Evolutionary conservation across 2,797 vertebrate genomes (phyloP), one percentile per base, ranked within the genome.

Genomic region (Euphonia xanthogaster): DNA sequence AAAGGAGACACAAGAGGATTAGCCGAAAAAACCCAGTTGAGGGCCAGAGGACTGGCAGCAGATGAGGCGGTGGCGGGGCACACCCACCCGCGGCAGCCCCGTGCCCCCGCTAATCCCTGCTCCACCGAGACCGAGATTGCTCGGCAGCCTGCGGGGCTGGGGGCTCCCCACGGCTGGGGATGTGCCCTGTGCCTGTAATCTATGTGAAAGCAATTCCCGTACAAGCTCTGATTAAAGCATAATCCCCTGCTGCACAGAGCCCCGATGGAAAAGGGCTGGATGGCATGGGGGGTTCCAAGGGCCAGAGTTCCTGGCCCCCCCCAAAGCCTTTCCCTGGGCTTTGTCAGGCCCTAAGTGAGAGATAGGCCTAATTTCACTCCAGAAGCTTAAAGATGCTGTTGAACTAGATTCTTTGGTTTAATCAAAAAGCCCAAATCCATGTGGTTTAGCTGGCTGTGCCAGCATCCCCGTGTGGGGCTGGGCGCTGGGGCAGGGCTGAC

Each of bases 331-430:
- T 68, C 12, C 14, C 47, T 35, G 10, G 20, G 45, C 42, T 67
- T 57, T 90, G 82, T 71, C 48, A 35, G 71, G 39, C 40, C 33
- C n/a, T 5, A 14, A 2, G 37, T 2, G 13, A 74, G 54, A 30
- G 22, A 89, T 28, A 77, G 77, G 50, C 35, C 84, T 89, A 87
- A 96, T 85, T 85, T 79, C 71, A 82, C 27, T 31, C 31, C n/a
- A 30, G 57, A 82, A 45, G 72, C 61, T 89, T 92, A 73, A 81
- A 74, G 68, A 87, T 5, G 28, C 30, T 33, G 40, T 42, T 88
- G 63, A 92, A 89, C 42, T 63, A 44, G 93, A 96, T 95, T 92
- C 84, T 93, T 92, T 91, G 90, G 65, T 95, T 92, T 95, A 96
- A 94, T 96, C 35, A 85, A 85, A 86, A 92, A 67, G 28, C 18